Percentiles rank a stretch among this genome's conserved stretches.
phyloP scores from a whole-genome alignment of 2,113 vertebrate genomes.

The Tupaia tana region DNA sequence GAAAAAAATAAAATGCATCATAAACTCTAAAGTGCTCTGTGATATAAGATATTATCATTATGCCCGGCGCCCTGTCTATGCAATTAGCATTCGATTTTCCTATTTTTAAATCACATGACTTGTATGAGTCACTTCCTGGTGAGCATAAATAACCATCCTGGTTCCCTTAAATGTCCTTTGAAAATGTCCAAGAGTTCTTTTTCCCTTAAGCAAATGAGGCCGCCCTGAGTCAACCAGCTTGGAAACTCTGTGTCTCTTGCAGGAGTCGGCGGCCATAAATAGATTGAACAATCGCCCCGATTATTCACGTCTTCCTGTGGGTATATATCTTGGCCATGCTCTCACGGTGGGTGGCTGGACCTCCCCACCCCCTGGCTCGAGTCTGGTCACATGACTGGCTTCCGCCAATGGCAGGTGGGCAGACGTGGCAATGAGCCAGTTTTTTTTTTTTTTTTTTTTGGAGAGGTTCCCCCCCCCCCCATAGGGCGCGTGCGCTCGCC shows the following conservation, averaged over 20 bases:
- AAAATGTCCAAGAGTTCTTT: slow-evolving; percentile 68
- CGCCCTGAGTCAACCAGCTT: slow-evolving; percentile 41
- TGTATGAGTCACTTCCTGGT: slow-evolving; percentile 63
- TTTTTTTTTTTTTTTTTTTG: too few relatives aligned
- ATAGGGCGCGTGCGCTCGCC: too few relatives aligned
- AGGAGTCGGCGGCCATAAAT: neutral
- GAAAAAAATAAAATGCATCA: neutral
- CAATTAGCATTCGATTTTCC: slow-evolving; percentile 57
- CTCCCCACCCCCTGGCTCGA: neutral
- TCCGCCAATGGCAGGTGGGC: neutral
- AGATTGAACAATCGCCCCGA: neutral
- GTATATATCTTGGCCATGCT: neutral
- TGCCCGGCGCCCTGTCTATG: slow-evolving; percentile 2
- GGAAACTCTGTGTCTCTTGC: neutral
- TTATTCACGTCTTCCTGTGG: neutral
- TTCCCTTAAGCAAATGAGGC: neutral
- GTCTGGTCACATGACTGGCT: neutral
- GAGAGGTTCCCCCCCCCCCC: too few relatives aligned
- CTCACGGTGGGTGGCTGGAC: accelerated
- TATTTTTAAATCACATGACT: slow-evolving; percentile 60
- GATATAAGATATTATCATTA: neutral
- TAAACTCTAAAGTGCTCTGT: neutral
- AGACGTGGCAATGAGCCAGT: neutral
- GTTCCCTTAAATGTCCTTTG: slow-evolving; percentile 61
- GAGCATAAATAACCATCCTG: slow-evolving; percentile 68